Base-by-base conservation (phyloP, 1,140 invertebrate genomes). In the Atopsyche davidsoni region DNA sequence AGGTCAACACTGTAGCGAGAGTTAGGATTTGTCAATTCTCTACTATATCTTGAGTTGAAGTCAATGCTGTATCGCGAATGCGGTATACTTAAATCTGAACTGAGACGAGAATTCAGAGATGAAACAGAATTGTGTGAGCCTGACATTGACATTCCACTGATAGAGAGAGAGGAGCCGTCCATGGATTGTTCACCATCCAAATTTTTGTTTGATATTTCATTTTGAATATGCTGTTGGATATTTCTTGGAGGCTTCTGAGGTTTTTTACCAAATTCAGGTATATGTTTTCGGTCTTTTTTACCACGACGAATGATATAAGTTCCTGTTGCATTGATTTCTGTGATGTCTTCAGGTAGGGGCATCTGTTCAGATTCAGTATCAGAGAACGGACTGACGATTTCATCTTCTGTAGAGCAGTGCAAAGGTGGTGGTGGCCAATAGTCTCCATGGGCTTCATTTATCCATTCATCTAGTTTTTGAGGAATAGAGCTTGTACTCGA, bases 281-380 rank as follows among this genome's bases (percentile, higher is more conserved):
- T 60, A 42, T 75, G 68, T 60, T 75, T 75, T 24, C 72, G 55
- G 35, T 58, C 56, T 34, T 79, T 61, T 73, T 76, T 59, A 64
- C 77, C 83, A 39, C 82, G 78, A 14, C 85, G 65, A 44, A 87
- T 85, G 4, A 87, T 79, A 59, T 86, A 87, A 7, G 83, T 87
- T n/a, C 82, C 83, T 32, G 69, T 75, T 23, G 78, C 79, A 16
- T 76, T 78, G 2, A 83, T 59, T 53, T 82, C 80, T 50, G 79
- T 59, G 58, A 70, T 58, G 14, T 67, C 59, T 32, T 69, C 60
- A 62, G 75, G 51, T 62, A 79, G 42, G 59, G 75, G 59, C 67
- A 75, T 55, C 62, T 77, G 59, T 63, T 82, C 69, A 53, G 77
- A 78, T 40, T 72, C 69, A 2, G 59, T 63, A 58, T 85, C 82